These are phyloP conservation scores for Schmidtea mediterranea DNA, from an alignment of 1,140 invertebrate genomes.

Conservation along the genomic window DNA sequence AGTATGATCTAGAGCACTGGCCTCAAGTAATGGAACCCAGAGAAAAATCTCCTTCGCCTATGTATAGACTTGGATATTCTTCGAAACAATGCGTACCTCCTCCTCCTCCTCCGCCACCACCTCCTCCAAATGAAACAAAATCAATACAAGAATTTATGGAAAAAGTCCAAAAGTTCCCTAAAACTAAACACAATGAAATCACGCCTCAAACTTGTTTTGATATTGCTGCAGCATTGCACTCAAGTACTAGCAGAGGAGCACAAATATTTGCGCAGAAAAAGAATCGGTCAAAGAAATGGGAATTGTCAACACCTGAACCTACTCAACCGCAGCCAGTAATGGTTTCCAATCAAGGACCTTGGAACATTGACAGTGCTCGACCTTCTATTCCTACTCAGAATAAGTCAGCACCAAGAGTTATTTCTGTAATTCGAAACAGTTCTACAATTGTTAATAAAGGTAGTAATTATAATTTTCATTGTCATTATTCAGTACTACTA, in stretches of 20 bases:
- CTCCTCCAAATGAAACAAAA: not conserved
- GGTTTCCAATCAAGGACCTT: no score
- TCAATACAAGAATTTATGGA: slow-evolving; percentile 1
- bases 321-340: no score
- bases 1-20: no score
- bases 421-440: no score
- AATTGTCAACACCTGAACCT: not conserved
- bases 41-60: no score
- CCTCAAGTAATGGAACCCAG: no score
- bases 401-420: no score
- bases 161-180: not conserved
- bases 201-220: slow-evolving; percentile 1
- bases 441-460: no score
- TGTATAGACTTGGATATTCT: not conserved
- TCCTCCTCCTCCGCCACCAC: slow-evolving; percentile 2
- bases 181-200: not conserved
- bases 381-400: no score
- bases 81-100: not conserved
- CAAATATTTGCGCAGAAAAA: not conserved
- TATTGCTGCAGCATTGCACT: slow-evolving; percentile 4
- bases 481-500: no score
- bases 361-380: no score
- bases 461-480: no score
- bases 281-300: not conserved
- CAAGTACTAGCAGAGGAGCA: not conserved